phyloP scores from a whole-genome alignment of 2,113 vertebrate genomes.

The Brachyistius frenatus region DNA sequence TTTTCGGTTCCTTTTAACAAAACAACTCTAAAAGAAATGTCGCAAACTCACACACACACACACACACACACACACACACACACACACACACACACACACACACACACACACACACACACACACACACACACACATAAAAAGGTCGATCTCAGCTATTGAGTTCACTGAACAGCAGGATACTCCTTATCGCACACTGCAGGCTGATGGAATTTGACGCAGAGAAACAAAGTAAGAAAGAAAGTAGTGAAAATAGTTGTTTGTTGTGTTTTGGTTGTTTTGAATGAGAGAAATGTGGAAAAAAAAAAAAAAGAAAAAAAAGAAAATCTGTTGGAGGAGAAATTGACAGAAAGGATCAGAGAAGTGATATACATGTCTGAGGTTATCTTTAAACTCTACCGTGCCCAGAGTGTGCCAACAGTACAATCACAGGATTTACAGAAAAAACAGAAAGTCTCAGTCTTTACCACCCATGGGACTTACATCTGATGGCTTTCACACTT shows the following conservation, averaged over 20 bases:
- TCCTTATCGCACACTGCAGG: constrained; percentile 30
- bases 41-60: background rate
- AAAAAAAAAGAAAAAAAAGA: background rate
- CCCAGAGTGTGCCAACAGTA: constrained; percentile 50
- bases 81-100: background rate
- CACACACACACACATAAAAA: background rate
- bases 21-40: constrained; percentile 8
- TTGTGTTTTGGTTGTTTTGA: constrained; percentile 29
- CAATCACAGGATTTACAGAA: constrained; percentile 63
- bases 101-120: background rate
- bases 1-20: background rate
- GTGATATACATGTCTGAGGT: constrained; percentile 26
- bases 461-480: constrained; percentile 34
- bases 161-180: constrained; percentile 39
- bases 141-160: constrained; percentile 15
- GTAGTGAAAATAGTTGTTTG: constrained; percentile 25
- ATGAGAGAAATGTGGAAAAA: background rate
- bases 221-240: constrained; percentile 17
- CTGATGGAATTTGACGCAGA: constrained; percentile 29
- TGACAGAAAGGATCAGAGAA: constrained; percentile 2
- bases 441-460: constrained; percentile 59
- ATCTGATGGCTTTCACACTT: constrained; percentile 62
- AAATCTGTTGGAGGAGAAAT: constrained; percentile 15
- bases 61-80: background rate
- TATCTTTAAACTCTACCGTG: constrained; percentile 53